phyloP scores from a whole-genome alignment of 1,140 invertebrate genomes.

The Dinoponera quadriceps region DNA sequence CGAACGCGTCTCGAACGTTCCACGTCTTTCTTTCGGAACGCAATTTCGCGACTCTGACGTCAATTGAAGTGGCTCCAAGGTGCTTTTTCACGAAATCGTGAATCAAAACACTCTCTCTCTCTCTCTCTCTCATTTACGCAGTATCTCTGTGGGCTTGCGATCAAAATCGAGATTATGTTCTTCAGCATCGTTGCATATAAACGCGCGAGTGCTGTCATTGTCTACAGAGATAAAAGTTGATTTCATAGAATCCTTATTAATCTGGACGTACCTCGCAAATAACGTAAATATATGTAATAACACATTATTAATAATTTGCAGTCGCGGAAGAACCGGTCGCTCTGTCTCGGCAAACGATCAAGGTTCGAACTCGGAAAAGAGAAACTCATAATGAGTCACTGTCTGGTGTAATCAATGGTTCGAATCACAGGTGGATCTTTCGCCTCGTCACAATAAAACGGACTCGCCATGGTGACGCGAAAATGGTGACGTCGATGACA shows the following conservation, averaged over 20 bases:
- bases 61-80: slow-evolving; percentile 58
- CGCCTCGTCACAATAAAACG: background rate
- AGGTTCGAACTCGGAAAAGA: background rate
- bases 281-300: background rate
- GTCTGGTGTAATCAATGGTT: slow-evolving; percentile 26
- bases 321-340: background rate
- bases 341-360: background rate
- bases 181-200: background rate
- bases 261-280: background rate
- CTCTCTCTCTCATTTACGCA: background rate
- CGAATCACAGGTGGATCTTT: background rate
- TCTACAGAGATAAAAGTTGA: too few species aligned
- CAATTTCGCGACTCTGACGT: slow-evolving; percentile 55
- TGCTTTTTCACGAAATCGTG: slow-evolving; percentile 27
- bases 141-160: background rate
- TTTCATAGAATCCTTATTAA: background rate
- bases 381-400: slow-evolving; percentile 1
- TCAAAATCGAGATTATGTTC: background rate
- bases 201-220: background rate
- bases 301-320: background rate
- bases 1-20: slow-evolving; percentile 15
- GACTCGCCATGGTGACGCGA: slow-evolving; percentile 13
- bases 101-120: background rate
- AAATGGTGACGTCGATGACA: slow-evolving; percentile 36
- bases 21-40: slow-evolving; percentile 14